A percentile compares a stretch with the other conserved stretches of the same genome.
Evolutionary conservation across 2,888 invertebrate species (phyloP).

Genomic region (Orthosia cruda): DNA sequence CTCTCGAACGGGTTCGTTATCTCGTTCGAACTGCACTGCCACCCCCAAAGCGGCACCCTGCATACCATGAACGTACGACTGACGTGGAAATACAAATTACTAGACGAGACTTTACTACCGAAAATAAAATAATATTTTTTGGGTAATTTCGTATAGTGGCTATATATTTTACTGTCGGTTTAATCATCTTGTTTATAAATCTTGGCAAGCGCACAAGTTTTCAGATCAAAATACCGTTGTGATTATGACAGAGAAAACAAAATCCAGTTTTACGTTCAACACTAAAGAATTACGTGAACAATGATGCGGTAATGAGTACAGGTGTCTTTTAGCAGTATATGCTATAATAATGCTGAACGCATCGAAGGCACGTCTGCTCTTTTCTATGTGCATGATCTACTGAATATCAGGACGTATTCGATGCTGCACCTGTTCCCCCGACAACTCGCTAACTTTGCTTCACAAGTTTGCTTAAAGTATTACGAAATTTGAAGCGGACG

Average conservation of each 20-base stretch:
- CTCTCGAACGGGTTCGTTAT: constrained; percentile 81
- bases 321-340: constrained; percentile 16
- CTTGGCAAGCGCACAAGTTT: constrained; percentile 32
- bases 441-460: constrained; percentile 83
- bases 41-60: constrained; percentile 65
- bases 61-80: constrained; percentile 65
- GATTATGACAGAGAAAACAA: constrained; percentile 35
- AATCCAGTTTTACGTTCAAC: constrained; percentile 23
- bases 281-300: constrained; percentile 20
- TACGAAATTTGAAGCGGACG: constrained; percentile 87
- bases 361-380: constrained; percentile 67
- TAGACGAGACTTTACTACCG: constrained; percentile 56
- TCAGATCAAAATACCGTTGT: constrained; percentile 18
- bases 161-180: constrained; percentile 34
- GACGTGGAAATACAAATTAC: constrained; percentile 59
- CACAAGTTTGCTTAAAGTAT: constrained; percentile 89
- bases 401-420: constrained; percentile 85
- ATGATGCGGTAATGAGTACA: not conserved
- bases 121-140: constrained; percentile 2
- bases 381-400: constrained; percentile 76
- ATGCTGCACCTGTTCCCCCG: constrained; percentile 86
- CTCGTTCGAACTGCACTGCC: constrained; percentile 76
- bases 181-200: constrained; percentile 17
- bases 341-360: not conserved
- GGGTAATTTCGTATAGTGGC: constrained; percentile 15